Percentiles rank a stretch among this genome's conserved stretches.
Evolutionary conservation across 2,113 vertebrate genomes (phyloP).

Genomic region (Diadophis punctatus): DNA sequence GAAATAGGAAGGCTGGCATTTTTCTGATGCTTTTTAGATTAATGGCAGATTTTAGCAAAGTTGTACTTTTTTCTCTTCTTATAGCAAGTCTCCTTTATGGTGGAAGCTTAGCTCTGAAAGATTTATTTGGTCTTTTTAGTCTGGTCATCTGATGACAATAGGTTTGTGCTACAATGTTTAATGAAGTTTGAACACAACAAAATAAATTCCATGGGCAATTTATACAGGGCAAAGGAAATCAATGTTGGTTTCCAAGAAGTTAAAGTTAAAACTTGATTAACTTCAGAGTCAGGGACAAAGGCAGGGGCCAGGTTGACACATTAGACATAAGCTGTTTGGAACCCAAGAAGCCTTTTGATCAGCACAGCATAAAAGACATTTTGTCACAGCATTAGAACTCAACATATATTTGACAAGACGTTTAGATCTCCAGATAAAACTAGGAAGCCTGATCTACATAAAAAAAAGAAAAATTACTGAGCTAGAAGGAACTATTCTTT

Average conservation of each 20-base stretch:
- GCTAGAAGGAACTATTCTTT: constrained; percentile 3
- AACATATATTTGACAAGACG: constrained; percentile 21
- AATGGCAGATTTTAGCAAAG: background rate
- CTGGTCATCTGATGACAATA: background rate
- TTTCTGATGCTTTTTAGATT: background rate
- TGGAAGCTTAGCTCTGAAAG: constrained; percentile 10
- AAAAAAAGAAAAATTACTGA: constrained; percentile 12
- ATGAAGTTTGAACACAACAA: constrained; percentile 1
- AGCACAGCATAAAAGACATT: constrained; percentile 11
- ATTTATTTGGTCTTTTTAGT: constrained; percentile 18
- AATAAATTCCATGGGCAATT: constrained; percentile 22
- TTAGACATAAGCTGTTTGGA: constrained; percentile 25
- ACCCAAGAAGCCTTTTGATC: constrained; percentile 32
- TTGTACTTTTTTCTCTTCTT: background rate
- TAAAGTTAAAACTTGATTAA: constrained; percentile 32
- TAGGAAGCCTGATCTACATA: background rate
- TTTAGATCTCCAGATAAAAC: constrained; percentile 24
- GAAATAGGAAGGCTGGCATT: background rate
- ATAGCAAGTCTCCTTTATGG: background rate
- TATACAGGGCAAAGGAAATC: constrained; percentile 17
- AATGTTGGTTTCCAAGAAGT: constrained; percentile 26
- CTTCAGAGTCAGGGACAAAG: constrained; percentile 25
- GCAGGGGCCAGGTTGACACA: constrained; percentile 30
- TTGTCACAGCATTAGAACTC: constrained; percentile 29
- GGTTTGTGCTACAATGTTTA: constrained; percentile 17